Conservation (phyloP, 2,797 vertebrate species). For the Nannoperca australis region DNA sequence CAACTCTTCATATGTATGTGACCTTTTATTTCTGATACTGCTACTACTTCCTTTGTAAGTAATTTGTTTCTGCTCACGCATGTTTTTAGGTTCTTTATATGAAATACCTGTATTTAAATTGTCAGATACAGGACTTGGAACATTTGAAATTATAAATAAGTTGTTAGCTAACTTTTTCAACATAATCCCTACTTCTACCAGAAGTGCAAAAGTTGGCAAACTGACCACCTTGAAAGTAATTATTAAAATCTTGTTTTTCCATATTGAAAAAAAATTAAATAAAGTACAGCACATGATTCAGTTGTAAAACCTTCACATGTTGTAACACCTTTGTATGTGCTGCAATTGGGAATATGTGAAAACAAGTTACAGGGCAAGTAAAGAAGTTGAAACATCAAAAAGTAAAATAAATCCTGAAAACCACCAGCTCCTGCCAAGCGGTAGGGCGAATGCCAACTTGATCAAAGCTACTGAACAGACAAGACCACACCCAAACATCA, state of each 20-base stretch:
- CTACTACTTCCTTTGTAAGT: background rate
- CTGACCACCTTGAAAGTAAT: background rate
- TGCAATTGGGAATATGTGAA: too few relatives aligned
- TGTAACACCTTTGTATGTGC: too few relatives aligned
- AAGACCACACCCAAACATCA: too few relatives aligned
- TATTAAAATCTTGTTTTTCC: background rate
- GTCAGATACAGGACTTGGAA: slow-evolving; percentile 31
- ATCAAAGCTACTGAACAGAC: too few relatives aligned
- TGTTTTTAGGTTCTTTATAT: background rate
- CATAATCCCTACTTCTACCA: background rate
- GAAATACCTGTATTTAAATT: background rate
- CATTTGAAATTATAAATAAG: slow-evolving; percentile 1
- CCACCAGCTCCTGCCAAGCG: too few relatives aligned
- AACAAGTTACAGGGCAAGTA: too few relatives aligned
- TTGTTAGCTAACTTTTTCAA: slow-evolving; percentile 7
- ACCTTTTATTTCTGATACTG: slow-evolving; percentile 6
- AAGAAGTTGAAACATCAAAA: too few relatives aligned
- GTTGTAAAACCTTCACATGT: background rate
- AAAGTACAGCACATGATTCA: too few relatives aligned
- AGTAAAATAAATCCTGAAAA: too few relatives aligned
- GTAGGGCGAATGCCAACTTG: too few relatives aligned
- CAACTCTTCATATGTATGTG: background rate
- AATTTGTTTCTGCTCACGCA: background rate
- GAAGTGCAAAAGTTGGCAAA: background rate
- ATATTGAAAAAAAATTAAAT: background rate